phyloP scores from a whole-genome alignment of 2,797 vertebrate species.

The Hydrophis major region DNA sequence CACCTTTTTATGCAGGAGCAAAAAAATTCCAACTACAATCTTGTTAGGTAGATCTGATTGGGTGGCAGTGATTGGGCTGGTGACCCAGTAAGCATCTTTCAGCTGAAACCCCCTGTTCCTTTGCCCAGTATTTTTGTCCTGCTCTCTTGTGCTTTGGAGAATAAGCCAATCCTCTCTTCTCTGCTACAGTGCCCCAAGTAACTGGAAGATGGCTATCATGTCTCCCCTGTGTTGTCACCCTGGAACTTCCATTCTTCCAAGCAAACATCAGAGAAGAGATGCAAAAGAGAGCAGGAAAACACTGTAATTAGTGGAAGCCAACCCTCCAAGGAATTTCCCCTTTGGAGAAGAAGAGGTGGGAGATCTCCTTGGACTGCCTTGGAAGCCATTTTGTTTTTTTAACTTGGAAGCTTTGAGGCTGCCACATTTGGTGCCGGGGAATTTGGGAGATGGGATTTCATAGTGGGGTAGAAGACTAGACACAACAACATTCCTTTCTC shows the following conservation, averaged over 20 bases:
- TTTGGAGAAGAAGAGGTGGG: slow-evolving; percentile 44
- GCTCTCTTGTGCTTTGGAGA: not conserved
- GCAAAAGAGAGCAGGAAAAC: not conserved
- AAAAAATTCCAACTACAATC: not conserved
- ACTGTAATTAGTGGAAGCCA: not conserved
- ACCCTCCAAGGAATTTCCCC: not conserved
- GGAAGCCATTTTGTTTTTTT: too few relatives aligned
- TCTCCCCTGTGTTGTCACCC: not conserved
- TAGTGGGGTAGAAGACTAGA: too few relatives aligned
- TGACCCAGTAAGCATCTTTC: not conserved
- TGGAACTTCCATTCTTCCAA: not conserved
- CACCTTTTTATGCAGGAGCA: not conserved
- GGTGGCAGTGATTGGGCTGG: not conserved
- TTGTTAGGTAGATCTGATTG: not conserved
- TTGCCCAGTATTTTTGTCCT: not conserved
- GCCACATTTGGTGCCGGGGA: too few relatives aligned
- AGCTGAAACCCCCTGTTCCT: not conserved
- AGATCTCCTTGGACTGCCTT: not conserved
- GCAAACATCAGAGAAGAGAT: not conserved
- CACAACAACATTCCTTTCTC: too few relatives aligned
- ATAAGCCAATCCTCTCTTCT: not conserved
- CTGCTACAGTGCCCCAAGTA: not conserved
- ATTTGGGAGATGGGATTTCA: too few relatives aligned
- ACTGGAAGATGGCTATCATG: not conserved
- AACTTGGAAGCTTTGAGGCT: too few relatives aligned